phyloP scores from a whole-genome alignment of 1,140 invertebrate genomes.

The Temnothorax longispinosus region DNA sequence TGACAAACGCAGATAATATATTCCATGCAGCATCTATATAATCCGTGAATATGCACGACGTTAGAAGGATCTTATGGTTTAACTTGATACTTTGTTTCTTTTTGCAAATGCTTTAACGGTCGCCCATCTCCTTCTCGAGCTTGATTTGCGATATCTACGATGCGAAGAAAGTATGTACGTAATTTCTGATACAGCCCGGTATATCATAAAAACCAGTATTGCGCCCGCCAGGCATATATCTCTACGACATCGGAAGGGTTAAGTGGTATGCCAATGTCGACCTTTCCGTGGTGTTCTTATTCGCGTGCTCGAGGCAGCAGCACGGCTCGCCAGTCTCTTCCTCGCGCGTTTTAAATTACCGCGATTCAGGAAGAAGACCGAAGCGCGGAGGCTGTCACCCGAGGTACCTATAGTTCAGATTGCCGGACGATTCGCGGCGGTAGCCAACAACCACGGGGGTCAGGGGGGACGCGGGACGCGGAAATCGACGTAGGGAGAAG shows the following conservation, averaged over 20 bases:
- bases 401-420: slow-evolving; percentile 4
- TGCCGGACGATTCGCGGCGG: slow-evolving; percentile 43
- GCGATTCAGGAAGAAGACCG: slow-evolving; percentile 50
- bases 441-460: neutral
- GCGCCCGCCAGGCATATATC: neutral
- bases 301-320: slow-evolving; percentile 27
- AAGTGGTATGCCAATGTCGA: slow-evolving; percentile 49
- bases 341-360: slow-evolving; percentile 51
- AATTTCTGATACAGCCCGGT: slow-evolving; percentile 10
- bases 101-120: neutral
- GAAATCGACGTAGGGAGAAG: slow-evolving; percentile 35
- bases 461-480: slow-evolving; percentile 8
- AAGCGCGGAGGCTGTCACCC: slow-evolving; percentile 42
- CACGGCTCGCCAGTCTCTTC: slow-evolving; percentile 15
- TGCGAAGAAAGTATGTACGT: neutral
- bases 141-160: slow-evolving; percentile 16
- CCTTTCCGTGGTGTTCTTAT: slow-evolving; percentile 26
- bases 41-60: neutral
- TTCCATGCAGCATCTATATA: neutral
- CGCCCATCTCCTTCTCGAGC: neutral
- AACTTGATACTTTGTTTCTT: slow-evolving; percentile 10
- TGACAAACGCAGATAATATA: neutral
- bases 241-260: slow-evolving; percentile 44
- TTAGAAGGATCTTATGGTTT: neutral
- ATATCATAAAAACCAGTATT: neutral